Percentiles rank a stretch among this genome's conserved stretches.
Conservation (phyloP, 2,113 vertebrate species). For the Riparia riparia region DNA sequence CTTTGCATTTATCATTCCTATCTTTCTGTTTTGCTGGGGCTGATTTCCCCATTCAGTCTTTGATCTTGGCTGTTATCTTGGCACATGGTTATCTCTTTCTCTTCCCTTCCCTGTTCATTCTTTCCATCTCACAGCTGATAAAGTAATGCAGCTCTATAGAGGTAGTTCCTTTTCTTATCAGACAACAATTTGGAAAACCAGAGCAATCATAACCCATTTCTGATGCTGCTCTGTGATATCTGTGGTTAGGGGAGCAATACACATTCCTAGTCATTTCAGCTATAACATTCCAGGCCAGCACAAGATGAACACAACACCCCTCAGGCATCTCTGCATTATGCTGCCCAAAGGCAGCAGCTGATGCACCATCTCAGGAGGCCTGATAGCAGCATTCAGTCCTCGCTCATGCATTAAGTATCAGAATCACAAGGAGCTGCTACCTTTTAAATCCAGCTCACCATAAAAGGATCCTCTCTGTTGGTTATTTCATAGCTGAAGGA, state of each 20-base stretch:
- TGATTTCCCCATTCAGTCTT: background rate
- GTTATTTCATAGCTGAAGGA: slow-evolving; percentile 25
- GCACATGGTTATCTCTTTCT: background rate
- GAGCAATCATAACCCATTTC: background rate
- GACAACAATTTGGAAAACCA: background rate
- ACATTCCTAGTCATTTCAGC: background rate
- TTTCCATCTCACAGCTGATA: background rate
- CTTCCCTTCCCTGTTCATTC: background rate
- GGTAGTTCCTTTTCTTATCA: background rate
- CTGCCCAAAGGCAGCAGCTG: slow-evolving; percentile 43
- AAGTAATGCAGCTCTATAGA: background rate
- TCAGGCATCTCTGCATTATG: background rate
- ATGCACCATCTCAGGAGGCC: background rate
- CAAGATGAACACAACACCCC: slow-evolving; percentile 1
- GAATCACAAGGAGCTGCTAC: background rate
- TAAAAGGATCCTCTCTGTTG: background rate
- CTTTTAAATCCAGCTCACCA: slow-evolving; percentile 27
- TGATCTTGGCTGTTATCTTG: slow-evolving; percentile 14
- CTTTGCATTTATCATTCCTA: background rate
- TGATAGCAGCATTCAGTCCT: background rate
- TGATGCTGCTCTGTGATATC: background rate
- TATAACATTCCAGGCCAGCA: slow-evolving; percentile 22
- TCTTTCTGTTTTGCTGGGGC: background rate
- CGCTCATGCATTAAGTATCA: background rate
- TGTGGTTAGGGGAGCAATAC: background rate